Conservation (phyloP, 2,113 vertebrate species). For the Symphodus melops region DNA sequence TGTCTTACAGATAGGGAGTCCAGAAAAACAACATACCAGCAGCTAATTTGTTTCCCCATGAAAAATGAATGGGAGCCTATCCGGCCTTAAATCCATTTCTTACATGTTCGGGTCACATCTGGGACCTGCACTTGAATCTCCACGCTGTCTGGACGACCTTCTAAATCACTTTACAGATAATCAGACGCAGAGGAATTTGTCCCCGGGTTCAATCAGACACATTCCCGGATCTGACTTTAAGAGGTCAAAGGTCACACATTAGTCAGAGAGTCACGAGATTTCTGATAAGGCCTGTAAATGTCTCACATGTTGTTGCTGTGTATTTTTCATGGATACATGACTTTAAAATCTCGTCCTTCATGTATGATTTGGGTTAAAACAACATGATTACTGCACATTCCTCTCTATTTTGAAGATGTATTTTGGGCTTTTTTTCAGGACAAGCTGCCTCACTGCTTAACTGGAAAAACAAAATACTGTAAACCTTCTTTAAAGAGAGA, state of each 20-base stretch:
- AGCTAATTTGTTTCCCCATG: constrained; percentile 41
- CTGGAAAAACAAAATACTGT: too few relatives aligned
- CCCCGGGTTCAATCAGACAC: constrained; percentile 26
- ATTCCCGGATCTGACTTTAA: constrained; percentile 18
- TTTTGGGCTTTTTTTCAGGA: too few relatives aligned
- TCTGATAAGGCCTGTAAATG: neutral
- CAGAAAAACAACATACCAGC: constrained; percentile 67
- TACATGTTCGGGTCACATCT: constrained; percentile 21
- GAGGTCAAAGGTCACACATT: constrained; percentile 8
- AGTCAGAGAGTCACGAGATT: constrained; percentile 43
- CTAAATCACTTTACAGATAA: constrained; percentile 34
- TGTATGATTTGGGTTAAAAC: too few relatives aligned
- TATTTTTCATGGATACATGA: neutral
- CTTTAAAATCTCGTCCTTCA: too few relatives aligned
- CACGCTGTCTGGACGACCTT: constrained; percentile 12
- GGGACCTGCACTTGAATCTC: neutral
- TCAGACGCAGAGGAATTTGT: constrained; percentile 33
- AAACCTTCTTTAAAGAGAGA: too few relatives aligned
- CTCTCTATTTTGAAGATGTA: too few relatives aligned
- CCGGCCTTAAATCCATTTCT: constrained; percentile 43
- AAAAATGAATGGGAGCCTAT: constrained; percentile 50
- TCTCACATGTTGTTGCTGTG: neutral
- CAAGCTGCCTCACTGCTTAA: too few relatives aligned
- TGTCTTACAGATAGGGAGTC: constrained; percentile 8
- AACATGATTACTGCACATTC: too few relatives aligned